Evolutionary conservation across 1,140 invertebrate species (phyloP).

Genomic region (Coptotermes formosanus): DNA sequence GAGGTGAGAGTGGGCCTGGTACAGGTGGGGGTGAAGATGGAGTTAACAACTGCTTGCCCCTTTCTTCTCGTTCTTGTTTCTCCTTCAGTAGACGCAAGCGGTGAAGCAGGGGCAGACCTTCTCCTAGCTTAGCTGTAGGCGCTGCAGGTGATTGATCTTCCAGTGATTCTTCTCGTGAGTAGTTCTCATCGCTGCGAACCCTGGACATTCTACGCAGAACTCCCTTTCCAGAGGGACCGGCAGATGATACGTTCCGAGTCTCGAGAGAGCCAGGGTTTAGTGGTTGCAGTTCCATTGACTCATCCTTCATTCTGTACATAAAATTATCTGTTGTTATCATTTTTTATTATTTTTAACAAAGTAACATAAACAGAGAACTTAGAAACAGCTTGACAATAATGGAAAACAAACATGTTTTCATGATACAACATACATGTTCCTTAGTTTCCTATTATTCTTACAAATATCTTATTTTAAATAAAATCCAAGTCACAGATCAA

Average conservation of each 20-base stretch:
- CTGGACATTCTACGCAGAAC: slow-evolving; percentile 66
- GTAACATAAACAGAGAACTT: too few relatives aligned
- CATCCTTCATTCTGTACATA: slow-evolving; percentile 44
- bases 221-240: slow-evolving; percentile 47
- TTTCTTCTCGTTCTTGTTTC: slow-evolving; percentile 69
- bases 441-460: too few relatives aligned
- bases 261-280: slow-evolving; percentile 47
- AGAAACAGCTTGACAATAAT: too few relatives aligned
- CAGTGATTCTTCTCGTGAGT: slow-evolving; percentile 48
- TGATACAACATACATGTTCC: too few relatives aligned
- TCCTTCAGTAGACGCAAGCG: slow-evolving; percentile 77
- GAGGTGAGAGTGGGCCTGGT: not conserved
- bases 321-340: too few relatives aligned
- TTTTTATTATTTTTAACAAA: too few relatives aligned
- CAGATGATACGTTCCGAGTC: slow-evolving; percentile 33
- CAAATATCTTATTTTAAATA: too few relatives aligned
- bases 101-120: slow-evolving; percentile 76
- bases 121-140: slow-evolving; percentile 61
- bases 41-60: not conserved
- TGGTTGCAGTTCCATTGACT: slow-evolving; percentile 66
- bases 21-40: not conserved
- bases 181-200: slow-evolving; percentile 62
- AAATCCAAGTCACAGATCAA: too few relatives aligned
- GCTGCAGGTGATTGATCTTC: slow-evolving; percentile 46
- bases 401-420: too few relatives aligned